phyloP scores from a whole-genome alignment of 2,113 vertebrate genomes.

The Pyxicephalus adspersus region DNA sequence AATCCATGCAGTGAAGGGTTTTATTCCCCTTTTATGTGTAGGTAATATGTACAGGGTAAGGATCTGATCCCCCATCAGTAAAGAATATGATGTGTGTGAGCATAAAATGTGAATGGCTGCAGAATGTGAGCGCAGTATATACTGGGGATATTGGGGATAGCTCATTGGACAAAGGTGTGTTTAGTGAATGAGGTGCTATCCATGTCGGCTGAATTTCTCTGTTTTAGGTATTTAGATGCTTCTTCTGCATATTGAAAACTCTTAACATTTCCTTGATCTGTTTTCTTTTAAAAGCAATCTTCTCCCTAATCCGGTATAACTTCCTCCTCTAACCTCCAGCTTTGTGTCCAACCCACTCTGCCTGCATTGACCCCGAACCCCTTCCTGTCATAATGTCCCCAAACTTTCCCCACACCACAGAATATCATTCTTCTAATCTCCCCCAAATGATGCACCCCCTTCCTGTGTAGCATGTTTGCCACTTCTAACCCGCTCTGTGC shows the following conservation, averaged over 20 bases:
- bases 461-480: conserved; percentile 5
- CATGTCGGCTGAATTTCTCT: too few relatives aligned
- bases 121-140: too few relatives aligned
- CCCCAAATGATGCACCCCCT: rapidly evolving
- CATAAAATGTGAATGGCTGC: too few relatives aligned
- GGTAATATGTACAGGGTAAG: too few relatives aligned
- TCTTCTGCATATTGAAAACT: not conserved
- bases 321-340: conserved; percentile 52
- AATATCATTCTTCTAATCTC: not conserved
- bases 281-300: not conserved
- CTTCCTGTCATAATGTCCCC: not conserved
- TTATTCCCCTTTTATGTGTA: too few relatives aligned
- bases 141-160: too few relatives aligned
- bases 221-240: too few relatives aligned
- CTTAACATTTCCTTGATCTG: conserved; percentile 3
- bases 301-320: conserved; percentile 55
- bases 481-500: conserved; percentile 50
- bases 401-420: not conserved
- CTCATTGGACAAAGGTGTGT: too few relatives aligned
- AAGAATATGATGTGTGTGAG: too few relatives aligned
- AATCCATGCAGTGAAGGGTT: too few relatives aligned
- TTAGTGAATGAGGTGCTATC: too few relatives aligned
- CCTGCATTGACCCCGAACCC: conserved; percentile 12
- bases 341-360: conserved; percentile 51
- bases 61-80: too few relatives aligned